Conservation (phyloP, 2,113 vertebrate genomes). For the Lota lota region DNA sequence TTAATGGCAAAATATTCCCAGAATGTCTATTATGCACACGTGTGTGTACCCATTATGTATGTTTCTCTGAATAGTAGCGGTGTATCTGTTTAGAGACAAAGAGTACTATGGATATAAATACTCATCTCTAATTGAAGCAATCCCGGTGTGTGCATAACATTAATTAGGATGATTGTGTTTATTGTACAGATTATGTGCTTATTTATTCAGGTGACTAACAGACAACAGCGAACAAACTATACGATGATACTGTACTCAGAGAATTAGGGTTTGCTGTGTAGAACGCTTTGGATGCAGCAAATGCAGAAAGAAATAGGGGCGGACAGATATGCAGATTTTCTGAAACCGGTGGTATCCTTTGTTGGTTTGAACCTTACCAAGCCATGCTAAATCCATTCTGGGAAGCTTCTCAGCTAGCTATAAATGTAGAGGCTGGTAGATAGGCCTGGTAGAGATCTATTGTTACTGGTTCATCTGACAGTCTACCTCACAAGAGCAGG, state of each 20-base stretch:
- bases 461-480: constrained; percentile 72
- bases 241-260: constrained; percentile 39
- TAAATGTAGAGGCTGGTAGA: constrained; percentile 62
- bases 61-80: constrained; percentile 24
- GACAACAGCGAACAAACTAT: constrained; percentile 48
- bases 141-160: constrained; percentile 60
- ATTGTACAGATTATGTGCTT: constrained; percentile 70
- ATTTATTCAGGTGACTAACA: constrained; percentile 61
- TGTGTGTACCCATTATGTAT: constrained; percentile 19
- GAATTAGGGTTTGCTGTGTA: constrained; percentile 34
- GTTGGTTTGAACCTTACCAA: constrained; percentile 62
- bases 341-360: constrained; percentile 45
- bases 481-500: constrained; percentile 52
- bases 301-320: constrained; percentile 41
- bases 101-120: constrained; percentile 46
- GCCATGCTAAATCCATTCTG: constrained; percentile 68
- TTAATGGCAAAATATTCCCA: constrained; percentile 35
- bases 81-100: constrained; percentile 40
- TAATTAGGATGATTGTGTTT: constrained; percentile 72
- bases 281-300: constrained; percentile 37
- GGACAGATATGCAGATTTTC: constrained; percentile 59
- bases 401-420: constrained; percentile 61
- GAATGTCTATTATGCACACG: constrained; percentile 34
- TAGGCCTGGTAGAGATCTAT: constrained; percentile 56
- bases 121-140: constrained; percentile 66